Evolutionary conservation across 2,888 invertebrate genomes (phyloP).

Genomic region (Eristalinus sepulchralis): DNA sequence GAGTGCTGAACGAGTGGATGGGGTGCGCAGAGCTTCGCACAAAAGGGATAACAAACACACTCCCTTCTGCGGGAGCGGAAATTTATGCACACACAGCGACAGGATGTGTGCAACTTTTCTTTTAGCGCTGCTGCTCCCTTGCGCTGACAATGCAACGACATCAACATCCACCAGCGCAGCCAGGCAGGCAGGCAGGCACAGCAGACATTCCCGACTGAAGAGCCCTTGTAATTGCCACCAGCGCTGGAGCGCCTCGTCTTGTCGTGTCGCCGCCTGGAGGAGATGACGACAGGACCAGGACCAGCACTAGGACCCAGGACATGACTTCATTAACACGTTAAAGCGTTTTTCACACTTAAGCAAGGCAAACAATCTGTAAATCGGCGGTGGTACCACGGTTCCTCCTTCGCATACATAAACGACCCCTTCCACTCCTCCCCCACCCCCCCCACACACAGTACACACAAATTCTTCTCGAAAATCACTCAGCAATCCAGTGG

Average conservation of each 20-base stretch:
- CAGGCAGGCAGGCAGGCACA: background rate
- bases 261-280: too few relatives aligned
- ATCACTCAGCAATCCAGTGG: conserved; percentile 67
- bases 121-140: conserved; percentile 20
- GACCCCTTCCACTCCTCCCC: background rate
- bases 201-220: background rate
- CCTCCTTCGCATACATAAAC: background rate
- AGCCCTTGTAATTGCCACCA: conserved; percentile 59
- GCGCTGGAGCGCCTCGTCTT: background rate
- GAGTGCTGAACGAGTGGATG: background rate
- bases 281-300: background rate
- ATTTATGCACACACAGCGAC: conserved; percentile 64
- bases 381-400: conserved; percentile 36
- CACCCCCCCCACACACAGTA: background rate
- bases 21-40: background rate
- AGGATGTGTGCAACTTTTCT: conserved; percentile 68
- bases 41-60: conserved; percentile 58
- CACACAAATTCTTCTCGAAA: conserved; percentile 53
- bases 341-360: conserved; percentile 70
- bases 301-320: conserved; percentile 29
- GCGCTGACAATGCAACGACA: conserved; percentile 45
- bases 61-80: conserved; percentile 35
- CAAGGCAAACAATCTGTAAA: conserved; percentile 69
- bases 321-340: conserved; percentile 71
- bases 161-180: background rate